These are phyloP conservation scores for Pantherophis alleghaniensis DNA, from an alignment of 2,797 vertebrate genomes.

Conservation along the genomic window DNA sequence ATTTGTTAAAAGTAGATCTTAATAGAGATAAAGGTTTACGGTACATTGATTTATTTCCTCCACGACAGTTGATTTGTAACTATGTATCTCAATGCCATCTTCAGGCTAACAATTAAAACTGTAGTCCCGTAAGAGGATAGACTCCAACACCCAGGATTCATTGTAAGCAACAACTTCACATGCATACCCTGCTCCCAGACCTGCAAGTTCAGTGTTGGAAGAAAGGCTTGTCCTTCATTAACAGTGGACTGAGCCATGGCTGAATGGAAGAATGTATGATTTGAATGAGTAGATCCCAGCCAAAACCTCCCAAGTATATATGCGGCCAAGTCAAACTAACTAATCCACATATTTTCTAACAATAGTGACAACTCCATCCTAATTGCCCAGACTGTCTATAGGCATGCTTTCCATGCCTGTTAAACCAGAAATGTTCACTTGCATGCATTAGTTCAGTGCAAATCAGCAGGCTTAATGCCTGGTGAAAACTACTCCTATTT, in stretches of 20 bases:
- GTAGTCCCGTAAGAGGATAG: neutral
- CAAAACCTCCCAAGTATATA: neutral
- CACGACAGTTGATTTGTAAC: neutral
- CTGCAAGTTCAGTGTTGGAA: neutral
- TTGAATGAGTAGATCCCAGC: neutral
- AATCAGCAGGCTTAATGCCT: neutral
- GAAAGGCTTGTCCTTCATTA: neutral
- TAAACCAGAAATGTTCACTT: neutral
- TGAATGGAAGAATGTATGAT: neutral
- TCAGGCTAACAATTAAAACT: neutral
- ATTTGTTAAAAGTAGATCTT: too few relatives aligned
- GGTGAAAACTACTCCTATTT: neutral
- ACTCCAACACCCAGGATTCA: neutral
- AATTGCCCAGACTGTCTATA: neutral
- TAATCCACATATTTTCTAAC: neutral
- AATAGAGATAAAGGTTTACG: too few relatives aligned
- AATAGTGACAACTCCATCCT: neutral
- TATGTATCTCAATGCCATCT: neutral
- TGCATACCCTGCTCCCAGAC: neutral
- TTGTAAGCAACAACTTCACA: neutral
- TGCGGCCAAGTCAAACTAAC: neutral
- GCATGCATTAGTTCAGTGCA: neutral
- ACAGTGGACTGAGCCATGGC: too few relatives aligned
- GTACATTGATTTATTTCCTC: too few relatives aligned
- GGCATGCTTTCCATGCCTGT: neutral